phyloP scores from a whole-genome alignment of 2,888 invertebrate genomes.

The Dynastes hyllus region DNA sequence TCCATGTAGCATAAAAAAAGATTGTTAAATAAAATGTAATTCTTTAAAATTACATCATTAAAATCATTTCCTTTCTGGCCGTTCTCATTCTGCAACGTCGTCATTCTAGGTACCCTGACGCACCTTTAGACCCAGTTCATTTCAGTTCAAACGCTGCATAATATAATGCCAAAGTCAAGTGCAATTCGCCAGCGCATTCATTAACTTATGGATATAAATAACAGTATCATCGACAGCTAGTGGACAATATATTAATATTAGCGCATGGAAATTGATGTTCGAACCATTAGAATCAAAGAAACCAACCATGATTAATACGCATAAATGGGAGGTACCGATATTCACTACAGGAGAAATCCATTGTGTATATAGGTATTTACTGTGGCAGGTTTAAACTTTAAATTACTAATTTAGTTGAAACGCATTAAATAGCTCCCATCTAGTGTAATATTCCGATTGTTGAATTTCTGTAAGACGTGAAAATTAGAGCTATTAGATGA shows the following conservation, averaged over 20 bases:
- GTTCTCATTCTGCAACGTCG: not conserved
- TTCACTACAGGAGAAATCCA: conserved; percentile 6
- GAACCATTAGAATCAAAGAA: conserved; percentile 47
- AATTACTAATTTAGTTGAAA: no score
- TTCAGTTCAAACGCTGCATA: conserved; percentile 23
- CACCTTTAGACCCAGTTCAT: conserved; percentile 24
- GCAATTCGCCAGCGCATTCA: conserved; percentile 23
- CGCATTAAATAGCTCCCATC: not conserved
- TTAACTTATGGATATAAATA: conserved; percentile 54
- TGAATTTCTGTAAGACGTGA: conserved; percentile 13
- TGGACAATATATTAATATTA: conserved; percentile 53
- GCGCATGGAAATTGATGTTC: conserved; percentile 49
- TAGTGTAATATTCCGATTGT: not conserved
- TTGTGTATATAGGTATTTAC: conserved; percentile 24
- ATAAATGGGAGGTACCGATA: conserved; percentile 21
- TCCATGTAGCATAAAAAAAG: not conserved
- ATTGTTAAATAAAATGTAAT: conserved; percentile 4
- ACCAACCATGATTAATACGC: conserved; percentile 48
- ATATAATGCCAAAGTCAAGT: conserved; percentile 33
- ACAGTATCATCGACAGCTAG: conserved; percentile 54
- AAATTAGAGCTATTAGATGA: conserved; percentile 4
- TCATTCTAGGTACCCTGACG: not conserved
- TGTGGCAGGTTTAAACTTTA: no score
- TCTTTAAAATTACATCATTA: conserved; percentile 9
- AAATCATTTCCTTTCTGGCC: conserved; percentile 3